Base-by-base conservation (phyloP, 2,888 invertebrate genomes). In the Tipula lateralis region DNA sequence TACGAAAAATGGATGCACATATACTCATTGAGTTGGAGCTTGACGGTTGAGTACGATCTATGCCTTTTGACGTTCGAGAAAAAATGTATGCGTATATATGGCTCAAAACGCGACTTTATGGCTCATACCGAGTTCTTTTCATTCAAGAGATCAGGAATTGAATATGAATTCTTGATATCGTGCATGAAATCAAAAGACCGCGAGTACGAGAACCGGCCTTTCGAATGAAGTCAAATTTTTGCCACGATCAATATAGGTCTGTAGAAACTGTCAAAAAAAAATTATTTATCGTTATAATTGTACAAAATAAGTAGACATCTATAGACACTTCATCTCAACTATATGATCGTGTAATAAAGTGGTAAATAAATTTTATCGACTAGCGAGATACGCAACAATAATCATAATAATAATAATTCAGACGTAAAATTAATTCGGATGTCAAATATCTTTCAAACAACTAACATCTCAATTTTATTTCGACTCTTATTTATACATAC, bases 391-490 rank as follows among this genome's bases (percentile, higher is more conserved):
- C 66, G 66, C 66, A 66, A 66, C 66, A 66, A 66, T 66, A 66
- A 66, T 66, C 66, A 24, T 66, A 6, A n/a, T 16, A 39, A 66
- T 24, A 66, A 66, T 66, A 66, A 66, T 66, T 66, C 66, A 66
- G 24, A 66, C 66, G 66, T 66, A 24, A 66, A 66, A 66, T 66
- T 66, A 66, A 66, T 66, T 66, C 24, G 66, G 24, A 66, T 66
- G 66, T 66, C 66, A 66, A 66, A 66, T 24, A 66, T 66, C 24
- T 66, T 66, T 24, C 66, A 66, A 66, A 66, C 66, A 66, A n/a
- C n/a, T n/a, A 66, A 66, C 66, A 66, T 66, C 66, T 66, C 66
- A 66, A 66, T 66, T 44, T 44, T 44, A 44, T 44, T n/a, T 44
- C n/a, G 44, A n/a, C 2, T 24, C 24, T 19, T 24, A 66, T 24